Base-by-base conservation (phyloP, 1,140 invertebrate species). In the Chionoecetes opilio region DNA sequence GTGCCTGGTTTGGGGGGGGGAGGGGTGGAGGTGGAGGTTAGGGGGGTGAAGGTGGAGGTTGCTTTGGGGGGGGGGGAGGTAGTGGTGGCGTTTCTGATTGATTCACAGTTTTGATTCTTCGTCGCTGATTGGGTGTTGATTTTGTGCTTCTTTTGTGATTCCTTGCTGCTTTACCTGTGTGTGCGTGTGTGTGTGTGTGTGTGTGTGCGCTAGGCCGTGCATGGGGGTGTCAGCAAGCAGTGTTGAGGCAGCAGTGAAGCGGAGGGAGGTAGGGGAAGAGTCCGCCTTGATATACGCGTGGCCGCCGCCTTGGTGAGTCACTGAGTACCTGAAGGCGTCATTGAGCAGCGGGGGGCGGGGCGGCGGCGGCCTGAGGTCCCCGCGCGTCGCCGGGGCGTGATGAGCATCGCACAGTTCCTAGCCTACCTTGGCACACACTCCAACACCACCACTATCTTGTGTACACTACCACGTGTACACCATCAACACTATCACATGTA, bases 111-210 rank as follows among this genome's bases (percentile, higher is more conserved):
- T 32, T 89, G 31, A 89, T 37, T 2, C 37, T 89, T 41, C 26
- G 11, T 21, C 41, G 2, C n/a, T 29, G 8, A 26, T 89, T 89
- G 34, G 41, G 29, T 35, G 26, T 11, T 38, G 34, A 2, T 21
- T n/a, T 8, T 87, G 34, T 41, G 86, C 26, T 41, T 87, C 26
- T 37, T 31, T 0, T 32, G 38, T 32, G 21, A 35, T 53, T 53
- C 46, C 46, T 53, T 3, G 34, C 0, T n/a, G 34, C 34, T 31
- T 9, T 87, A 11, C 35, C 26, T 87, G 38, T 87, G 86, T 87
- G 38, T 37, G 31, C 26, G 34, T 41, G 86, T 87, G 86, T 87
- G 31, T 34, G 34, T 87, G 86, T 87, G 38, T 87, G 31, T 87
- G 38, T 87, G 38, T 26, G 38, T 87, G n/a, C 86, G 86, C 34